Evolutionary conservation across 2,113 vertebrate species (phyloP).

Genomic region (Pterocles burchelli): DNA sequence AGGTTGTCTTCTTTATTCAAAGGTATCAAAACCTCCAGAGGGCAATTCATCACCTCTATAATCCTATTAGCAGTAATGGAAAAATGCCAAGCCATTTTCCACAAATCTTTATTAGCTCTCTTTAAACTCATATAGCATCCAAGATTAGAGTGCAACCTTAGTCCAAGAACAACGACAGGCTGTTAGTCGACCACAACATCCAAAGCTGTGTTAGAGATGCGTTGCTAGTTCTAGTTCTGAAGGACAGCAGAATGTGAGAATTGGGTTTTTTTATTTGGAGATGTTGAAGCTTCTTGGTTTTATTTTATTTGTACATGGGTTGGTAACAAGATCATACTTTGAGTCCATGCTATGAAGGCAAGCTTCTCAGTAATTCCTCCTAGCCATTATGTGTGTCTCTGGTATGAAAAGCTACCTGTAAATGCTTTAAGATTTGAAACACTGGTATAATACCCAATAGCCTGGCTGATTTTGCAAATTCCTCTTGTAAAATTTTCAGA

Average conservation of each 20-base stretch:
- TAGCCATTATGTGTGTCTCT: background rate
- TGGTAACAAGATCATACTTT: background rate
- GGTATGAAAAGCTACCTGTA: background rate
- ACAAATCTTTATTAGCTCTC: background rate
- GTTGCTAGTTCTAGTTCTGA: background rate
- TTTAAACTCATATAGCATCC: background rate
- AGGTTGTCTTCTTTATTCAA: background rate
- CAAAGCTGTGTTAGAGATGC: background rate
- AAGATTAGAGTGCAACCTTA: background rate
- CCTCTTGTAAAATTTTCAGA: background rate
- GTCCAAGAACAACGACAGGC: background rate
- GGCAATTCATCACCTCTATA: background rate
- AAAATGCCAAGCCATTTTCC: background rate
- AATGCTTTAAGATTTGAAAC: background rate
- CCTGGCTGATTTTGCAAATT: background rate
- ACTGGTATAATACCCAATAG: background rate
- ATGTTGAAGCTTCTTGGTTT: background rate
- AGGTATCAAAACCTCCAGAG: background rate
- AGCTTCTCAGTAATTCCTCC: background rate
- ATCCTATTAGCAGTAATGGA: background rate
- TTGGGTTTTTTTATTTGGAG: background rate
- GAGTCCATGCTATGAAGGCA: background rate
- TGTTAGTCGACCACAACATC: background rate
- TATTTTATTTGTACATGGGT: background rate
- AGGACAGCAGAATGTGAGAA: background rate